Conservation (phyloP, 2,797 vertebrate genomes). For the Staurois parvus region DNA sequence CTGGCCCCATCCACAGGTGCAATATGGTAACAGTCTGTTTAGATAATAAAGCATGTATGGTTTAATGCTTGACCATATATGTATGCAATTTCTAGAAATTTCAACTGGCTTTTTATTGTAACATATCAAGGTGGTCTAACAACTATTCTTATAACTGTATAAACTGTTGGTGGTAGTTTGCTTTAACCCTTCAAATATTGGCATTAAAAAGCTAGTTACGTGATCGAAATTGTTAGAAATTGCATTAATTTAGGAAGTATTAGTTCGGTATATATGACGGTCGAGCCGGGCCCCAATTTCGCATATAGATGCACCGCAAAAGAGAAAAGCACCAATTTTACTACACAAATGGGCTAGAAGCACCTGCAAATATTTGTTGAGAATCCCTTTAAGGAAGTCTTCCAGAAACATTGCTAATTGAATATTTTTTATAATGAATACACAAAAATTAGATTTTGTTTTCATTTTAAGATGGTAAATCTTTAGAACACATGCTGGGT, state of each 20-base stretch:
- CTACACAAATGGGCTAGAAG: background rate
- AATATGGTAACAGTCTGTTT: background rate
- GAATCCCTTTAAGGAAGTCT: background rate
- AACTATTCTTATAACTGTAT: background rate
- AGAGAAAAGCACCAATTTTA: background rate
- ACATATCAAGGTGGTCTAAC: background rate
- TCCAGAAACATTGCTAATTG: background rate
- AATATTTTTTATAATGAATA: background rate
- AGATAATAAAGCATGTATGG: background rate
- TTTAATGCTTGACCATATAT: background rate
- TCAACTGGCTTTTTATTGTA: background rate
- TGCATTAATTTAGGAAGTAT: background rate
- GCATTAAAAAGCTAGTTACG: background rate
- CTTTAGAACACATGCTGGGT: too few relatives aligned
- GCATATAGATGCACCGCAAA: background rate
- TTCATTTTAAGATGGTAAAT: background rate
- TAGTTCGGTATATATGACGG: background rate
- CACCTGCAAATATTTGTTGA: background rate
- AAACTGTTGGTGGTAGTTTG: background rate
- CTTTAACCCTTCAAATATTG: background rate
- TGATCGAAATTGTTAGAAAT: background rate
- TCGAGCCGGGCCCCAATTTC: background rate
- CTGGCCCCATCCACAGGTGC: too few relatives aligned
- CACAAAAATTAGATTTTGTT: background rate
- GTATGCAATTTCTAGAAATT: background rate